These are phyloP conservation scores for Raja brachyura DNA, from an alignment of 2,113 vertebrate species.

Conservation along the genomic window DNA sequence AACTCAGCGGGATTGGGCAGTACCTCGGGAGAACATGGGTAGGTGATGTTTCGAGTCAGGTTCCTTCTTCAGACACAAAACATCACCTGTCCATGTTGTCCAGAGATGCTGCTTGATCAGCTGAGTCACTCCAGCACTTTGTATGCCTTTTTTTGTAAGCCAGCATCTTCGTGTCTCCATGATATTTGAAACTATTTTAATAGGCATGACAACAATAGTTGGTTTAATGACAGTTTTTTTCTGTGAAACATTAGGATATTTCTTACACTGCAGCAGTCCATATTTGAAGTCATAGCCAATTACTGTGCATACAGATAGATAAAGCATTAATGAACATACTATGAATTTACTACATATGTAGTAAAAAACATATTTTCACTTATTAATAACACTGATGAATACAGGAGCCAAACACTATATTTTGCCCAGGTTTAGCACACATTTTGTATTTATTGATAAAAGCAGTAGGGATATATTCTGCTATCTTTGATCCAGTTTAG, in stretches of 20 bases:
- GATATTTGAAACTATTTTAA: neutral
- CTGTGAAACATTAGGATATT: neutral
- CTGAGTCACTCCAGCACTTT: too few species aligned
- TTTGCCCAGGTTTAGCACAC: neutral
- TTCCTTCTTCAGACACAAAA: too few species aligned
- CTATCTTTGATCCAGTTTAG: too few species aligned
- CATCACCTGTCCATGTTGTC: too few species aligned
- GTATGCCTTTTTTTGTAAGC: too few species aligned
- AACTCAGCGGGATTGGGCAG: too few species aligned
- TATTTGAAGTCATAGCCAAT: neutral
- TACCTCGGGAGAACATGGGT: too few species aligned
- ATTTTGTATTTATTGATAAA: neutral
- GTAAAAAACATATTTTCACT: neutral
- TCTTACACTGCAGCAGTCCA: neutral
- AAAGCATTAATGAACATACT: neutral
- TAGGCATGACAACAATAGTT: neutral
- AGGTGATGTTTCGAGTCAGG: too few species aligned
- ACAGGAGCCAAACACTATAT: neutral
- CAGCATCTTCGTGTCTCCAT: too few species aligned
- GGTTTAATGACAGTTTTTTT: neutral
- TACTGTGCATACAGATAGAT: neutral
- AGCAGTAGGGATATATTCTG: neutral
- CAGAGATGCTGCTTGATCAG: too few species aligned
- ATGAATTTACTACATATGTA: too few species aligned
- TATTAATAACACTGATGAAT: neutral